Conservation (phyloP, 2,113 vertebrate species). For the Rhea americana region DNA sequence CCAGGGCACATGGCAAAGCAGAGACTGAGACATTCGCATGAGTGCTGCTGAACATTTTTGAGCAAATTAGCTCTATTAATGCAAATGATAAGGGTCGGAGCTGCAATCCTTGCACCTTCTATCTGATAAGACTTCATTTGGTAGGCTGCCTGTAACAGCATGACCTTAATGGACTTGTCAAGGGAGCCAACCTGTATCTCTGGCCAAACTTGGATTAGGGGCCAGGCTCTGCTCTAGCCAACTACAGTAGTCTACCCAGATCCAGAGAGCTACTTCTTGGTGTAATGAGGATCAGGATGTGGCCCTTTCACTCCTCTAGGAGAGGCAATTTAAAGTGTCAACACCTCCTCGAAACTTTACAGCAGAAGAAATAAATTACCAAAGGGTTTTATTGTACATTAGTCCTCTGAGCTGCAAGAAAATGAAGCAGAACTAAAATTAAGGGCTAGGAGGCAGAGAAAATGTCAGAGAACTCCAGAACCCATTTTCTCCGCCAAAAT, state of each 20-base stretch:
- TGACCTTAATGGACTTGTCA: constrained; percentile 51
- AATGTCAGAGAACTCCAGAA: not conserved
- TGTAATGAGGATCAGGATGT: constrained; percentile 22
- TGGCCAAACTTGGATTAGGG: not conserved
- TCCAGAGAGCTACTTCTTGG: not conserved
- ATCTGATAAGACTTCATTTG: constrained; percentile 52
- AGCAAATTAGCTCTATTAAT: constrained; percentile 66
- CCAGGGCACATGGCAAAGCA: not conserved
- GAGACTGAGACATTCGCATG: not conserved
- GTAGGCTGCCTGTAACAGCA: constrained; percentile 54
- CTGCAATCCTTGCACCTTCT: constrained; percentile 3
- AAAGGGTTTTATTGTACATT: constrained; percentile 64
- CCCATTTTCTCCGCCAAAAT: not conserved
- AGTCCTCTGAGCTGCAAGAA: constrained; percentile 52
- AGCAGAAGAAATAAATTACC: constrained; percentile 65
- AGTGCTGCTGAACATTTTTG: constrained; percentile 13
- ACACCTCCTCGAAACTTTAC: constrained; percentile 27
- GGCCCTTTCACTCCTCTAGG: constrained; percentile 35
- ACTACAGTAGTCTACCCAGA: not conserved
- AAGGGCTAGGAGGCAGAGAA: constrained; percentile 42
- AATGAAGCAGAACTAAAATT: constrained; percentile 65
- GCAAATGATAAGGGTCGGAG: constrained; percentile 23
- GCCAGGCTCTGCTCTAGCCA: not conserved
- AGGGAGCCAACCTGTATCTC: not conserved
- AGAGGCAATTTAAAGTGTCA: constrained; percentile 65